A percentile compares a stretch with the other conserved stretches of the same genome.
Conservation (phyloP, 1,140 invertebrate genomes). For the Zaprionus camerounensis region DNA sequence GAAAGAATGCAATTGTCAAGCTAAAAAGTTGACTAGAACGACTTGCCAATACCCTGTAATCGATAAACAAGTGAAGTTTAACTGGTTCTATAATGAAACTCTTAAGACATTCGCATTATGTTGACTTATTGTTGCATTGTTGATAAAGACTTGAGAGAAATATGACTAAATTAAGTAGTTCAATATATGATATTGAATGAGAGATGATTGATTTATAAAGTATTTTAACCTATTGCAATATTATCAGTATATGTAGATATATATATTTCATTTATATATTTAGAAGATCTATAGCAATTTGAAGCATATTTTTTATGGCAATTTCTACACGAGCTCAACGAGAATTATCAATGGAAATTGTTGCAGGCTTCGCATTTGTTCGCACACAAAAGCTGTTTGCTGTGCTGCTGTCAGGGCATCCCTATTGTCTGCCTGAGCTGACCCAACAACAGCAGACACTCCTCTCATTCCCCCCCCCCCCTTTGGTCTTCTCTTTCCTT, state of each 20-base stretch:
- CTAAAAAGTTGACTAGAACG: not conserved
- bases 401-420: slow-evolving; percentile 16
- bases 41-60: slow-evolving; percentile 5
- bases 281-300: too few species aligned
- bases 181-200: too few species aligned
- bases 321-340: not conserved
- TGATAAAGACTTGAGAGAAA: too few species aligned
- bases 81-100: too few species aligned
- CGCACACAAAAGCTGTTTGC: not conserved
- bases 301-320: not conserved
- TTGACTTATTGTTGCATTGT: too few species aligned
- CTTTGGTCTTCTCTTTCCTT: not conserved
- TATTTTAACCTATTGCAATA: too few species aligned
- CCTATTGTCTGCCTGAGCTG: slow-evolving; percentile 4
- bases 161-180: too few species aligned
- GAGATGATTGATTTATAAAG: too few species aligned
- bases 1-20: slow-evolving; percentile 4
- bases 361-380: not conserved
- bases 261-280: too few species aligned
- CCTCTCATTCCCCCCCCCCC: too few species aligned
- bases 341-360: not conserved
- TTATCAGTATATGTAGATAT: too few species aligned
- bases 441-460: not conserved
- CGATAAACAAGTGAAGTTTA: not conserved
- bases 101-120: too few species aligned